Percentiles rank a stretch among this genome's conserved stretches.
Evolutionary conservation across 2,888 invertebrate genomes (phyloP).

Genomic region (Bombylius major): DNA sequence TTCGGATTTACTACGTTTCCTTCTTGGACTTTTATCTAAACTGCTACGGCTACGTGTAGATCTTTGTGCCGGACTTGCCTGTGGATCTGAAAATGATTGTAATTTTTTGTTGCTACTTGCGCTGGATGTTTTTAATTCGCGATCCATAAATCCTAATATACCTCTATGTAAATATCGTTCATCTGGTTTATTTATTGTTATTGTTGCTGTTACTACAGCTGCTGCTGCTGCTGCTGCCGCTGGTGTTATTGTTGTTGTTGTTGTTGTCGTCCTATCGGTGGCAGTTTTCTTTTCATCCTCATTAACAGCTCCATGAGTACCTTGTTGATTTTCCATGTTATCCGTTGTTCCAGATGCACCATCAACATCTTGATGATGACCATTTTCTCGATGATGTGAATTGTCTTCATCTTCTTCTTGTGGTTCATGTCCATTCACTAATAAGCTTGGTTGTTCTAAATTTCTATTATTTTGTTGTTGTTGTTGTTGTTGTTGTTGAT

Average conservation of each 20-base stretch:
- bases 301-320: background rate
- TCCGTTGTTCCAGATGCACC: background rate
- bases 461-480: constrained; percentile 4
- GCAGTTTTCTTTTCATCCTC: constrained; percentile 23
- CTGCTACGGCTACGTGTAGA: constrained; percentile 34
- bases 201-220: constrained; percentile 5
- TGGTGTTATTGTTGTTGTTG: constrained; percentile 21
- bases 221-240: constrained; percentile 13
- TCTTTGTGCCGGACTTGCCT: constrained; percentile 36
- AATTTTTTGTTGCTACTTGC: constrained; percentile 25
- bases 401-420: constrained; percentile 2
- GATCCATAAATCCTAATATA: constrained; percentile 35
- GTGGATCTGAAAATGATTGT: constrained; percentile 35
- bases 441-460: constrained; percentile 9
- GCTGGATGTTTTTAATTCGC: constrained; percentile 29
- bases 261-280: constrained; percentile 8
- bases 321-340: background rate
- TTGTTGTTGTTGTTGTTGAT: constrained; percentile 12
- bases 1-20: constrained; percentile 37
- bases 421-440: constrained; percentile 12
- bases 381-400: background rate
- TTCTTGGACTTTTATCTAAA: constrained; percentile 35
- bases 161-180: constrained; percentile 32
- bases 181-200: background rate
- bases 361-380: background rate